Evolutionary conservation across 2,113 vertebrate species (phyloP), one percentile per base, ranked within the genome.

Genomic region (Daubentonia madagascariensis): DNA sequence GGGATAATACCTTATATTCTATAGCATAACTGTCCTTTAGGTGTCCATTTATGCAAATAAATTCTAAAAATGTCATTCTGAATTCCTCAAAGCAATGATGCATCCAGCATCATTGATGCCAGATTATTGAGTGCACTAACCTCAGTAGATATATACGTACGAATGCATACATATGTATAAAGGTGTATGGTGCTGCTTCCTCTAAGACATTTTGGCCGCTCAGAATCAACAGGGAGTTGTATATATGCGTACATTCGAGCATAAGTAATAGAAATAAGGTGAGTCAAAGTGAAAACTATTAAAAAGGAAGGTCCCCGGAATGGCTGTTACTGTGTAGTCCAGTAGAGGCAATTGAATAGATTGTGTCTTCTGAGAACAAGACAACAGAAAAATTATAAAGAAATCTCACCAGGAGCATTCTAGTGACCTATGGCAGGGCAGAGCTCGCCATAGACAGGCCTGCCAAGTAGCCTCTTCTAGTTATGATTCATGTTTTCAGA

Each of bases 241-340:
- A 65, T 25, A 78, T 30, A 10, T 28, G 11, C 61, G 32, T 43
- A 54, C 4, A 93, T 85, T 73, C 61, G 50, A 91, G 8, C 12
- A n/a, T 67, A 95, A 73, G 18, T 78, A 45, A 35, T 45, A 75
- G 70, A 91, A 81, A 78, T 89, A 83, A 40, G 54, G 23, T 45
- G 65, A n/a, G 8, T 76, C 81, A 80, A 86, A 94, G 35, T 73
- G 14, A 97, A 97, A 94, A 83, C 50, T 95, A 61, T 92, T 96
- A 30, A 95, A 83, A 95, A 83, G 2, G 45, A 96, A 96, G 32
- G 52, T 5, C 91, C 48, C 73, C 89, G 92, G 35, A 80, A 87
- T 84, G 79, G 72, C 52, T 83, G 94, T 90, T 54, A 25, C 12
- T 89, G 3, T 75, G 43, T 40, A 57, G 20, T 52, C 32, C 1